Evolutionary conservation across 2,797 vertebrate genomes (phyloP), one percentile per base, ranked within the genome.

Genomic region (Hyperoplus lanceolatus): DNA sequence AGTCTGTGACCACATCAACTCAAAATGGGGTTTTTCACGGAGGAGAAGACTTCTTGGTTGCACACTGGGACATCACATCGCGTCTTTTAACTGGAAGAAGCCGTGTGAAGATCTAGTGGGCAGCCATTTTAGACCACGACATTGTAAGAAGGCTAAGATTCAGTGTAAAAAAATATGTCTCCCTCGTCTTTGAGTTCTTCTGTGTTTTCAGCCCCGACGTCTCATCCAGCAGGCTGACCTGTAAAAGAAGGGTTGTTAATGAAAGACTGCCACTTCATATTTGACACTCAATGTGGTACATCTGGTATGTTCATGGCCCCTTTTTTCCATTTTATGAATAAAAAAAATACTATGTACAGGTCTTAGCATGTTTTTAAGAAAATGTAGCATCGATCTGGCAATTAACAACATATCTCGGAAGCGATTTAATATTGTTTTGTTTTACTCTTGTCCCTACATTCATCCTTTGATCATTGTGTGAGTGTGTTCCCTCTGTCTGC

Each of bases 101-200:
- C 63, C n/a, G 6, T 12, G 64, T 57, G 57, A 81, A 80, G 57
- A 70, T 85, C 82, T 83, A 55, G 46, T 76, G 62, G 85, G 74
- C 29, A 80, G 72, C 70, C 29, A 29, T 85, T 72, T 79, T 46
- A 85, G 83, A 85, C 84, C 85, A 74, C 71, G 46, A 70, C 84
- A 84, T 83, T 87, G 72, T 79, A 81, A 89, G 81, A 70, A 61
- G 80, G 79, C 77, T 80, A 82, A 77, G 79, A 70, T 83, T 85
- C 63, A 79, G 89, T 93, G 93, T 89, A 93, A 90, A 95, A 95
- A 95, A 93, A 92, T 83, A 82, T 90, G 81, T 75, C 72, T 86
- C 64, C 55, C 69, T 79, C 69, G 50, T 82, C 71, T 89, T 79
- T 76, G 73, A 81, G 60, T 75, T 87, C 77, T 73, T 84, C 73